A percentile compares a stretch with the other conserved stretches of the same genome.
phyloP scores from a whole-genome alignment of 2,888 invertebrate genomes.

The Tiliacea citrago region DNA sequence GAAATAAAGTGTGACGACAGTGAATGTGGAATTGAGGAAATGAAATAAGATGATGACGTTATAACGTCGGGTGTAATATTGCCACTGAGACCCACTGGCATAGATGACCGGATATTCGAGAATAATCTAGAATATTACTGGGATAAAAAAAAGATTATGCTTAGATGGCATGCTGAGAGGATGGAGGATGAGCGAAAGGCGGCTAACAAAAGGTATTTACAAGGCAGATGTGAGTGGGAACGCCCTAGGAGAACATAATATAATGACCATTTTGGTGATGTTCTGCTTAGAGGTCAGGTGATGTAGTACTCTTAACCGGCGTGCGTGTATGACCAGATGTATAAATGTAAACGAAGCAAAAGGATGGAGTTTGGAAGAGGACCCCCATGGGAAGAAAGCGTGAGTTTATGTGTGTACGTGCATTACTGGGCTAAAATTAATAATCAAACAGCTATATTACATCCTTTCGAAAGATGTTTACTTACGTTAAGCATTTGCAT shows the following conservation, averaged over 20 bases:
- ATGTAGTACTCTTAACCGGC: not conserved
- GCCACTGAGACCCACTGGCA: not conserved
- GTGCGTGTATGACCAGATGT: not conserved
- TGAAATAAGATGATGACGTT: not conserved
- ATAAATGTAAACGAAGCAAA: not conserved
- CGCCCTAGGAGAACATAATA: too few species aligned
- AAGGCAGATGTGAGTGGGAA: too few species aligned
- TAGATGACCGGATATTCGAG: not conserved
- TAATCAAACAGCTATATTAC: not conserved
- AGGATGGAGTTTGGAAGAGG: too few species aligned
- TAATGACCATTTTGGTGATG: too few species aligned
- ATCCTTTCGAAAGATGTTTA: not conserved
- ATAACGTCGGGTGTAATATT: not conserved
- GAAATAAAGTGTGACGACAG: constrained; percentile 3
- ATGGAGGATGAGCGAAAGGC: too few species aligned
- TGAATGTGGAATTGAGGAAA: not conserved
- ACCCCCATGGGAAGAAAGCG: not conserved
- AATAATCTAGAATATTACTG: not conserved
- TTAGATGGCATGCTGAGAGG: too few species aligned
- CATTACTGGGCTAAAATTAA: too few species aligned
- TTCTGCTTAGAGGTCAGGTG: not conserved
- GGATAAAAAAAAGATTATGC: not conserved
- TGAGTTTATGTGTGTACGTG: not conserved
- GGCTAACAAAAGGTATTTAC: too few species aligned
- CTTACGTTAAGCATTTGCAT: constrained; percentile 42